Base-by-base conservation (phyloP, 2,113 vertebrate genomes). In the Onychostruthus taczanowskii region DNA sequence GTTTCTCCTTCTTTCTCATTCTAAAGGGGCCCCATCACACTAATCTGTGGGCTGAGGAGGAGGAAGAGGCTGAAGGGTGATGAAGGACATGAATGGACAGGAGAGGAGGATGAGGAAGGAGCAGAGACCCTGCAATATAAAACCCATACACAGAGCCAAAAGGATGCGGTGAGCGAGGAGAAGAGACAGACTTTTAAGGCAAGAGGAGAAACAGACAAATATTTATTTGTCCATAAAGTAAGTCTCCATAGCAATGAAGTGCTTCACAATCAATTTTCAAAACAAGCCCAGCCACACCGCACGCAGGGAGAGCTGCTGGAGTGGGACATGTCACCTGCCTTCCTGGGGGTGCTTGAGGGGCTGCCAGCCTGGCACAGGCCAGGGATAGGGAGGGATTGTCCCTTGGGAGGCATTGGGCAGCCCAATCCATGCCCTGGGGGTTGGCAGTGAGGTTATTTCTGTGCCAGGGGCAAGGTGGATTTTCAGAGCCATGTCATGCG, bases 211-310 rank as follows among this genome's bases (percentile, higher is more conserved):
- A 88, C n/a, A 63, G 50, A 46, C 70, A 91, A 90, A 92, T 84
- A 93, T 88, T 95, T 96, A 88, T 95, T 96, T 95, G 75, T 90
- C 64, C 35, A 30, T 68, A 67, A 83, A 90, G 16, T 39, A 72
- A 64, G 52, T 96, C 56, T 80, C 95, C 72, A 81, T 81, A 69
- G 92, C 64, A 88, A 96, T 86, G 35, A 81, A 88, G 59, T 47
- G 82, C 70, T 79, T 89, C 78, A 67, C 63, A 59, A 67, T 7
- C 16, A 7, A 50, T 70, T 90, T 85, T 43, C 67, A 46, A 92
- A 95, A 86, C 87, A 88, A 90, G 70, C n/a, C 47, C 55, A 52
- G 87, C 55, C 72, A 30, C 3, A 1, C 1, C 0, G 61, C 21
- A 8, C 0, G 1, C 41, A 26, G 77, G 62, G 70, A 47, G 55